phyloP scores from a whole-genome alignment of 2,888 invertebrate species.

The Clanis bilineata region DNA sequence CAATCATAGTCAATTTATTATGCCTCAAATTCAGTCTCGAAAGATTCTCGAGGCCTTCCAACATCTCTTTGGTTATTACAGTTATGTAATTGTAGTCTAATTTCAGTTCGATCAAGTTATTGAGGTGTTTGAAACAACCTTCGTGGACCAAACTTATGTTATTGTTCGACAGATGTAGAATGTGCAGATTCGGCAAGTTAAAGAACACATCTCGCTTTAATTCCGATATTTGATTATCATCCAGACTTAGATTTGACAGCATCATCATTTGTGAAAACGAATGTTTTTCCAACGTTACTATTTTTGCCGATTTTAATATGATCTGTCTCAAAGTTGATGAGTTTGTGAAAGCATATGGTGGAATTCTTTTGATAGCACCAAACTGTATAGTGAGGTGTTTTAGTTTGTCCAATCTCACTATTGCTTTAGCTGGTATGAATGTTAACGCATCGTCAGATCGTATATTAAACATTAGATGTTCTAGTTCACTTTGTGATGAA shows the following conservation, averaged over 20 bases:
- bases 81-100: slow-evolving; percentile 89
- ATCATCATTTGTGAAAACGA: slow-evolving; percentile 89
- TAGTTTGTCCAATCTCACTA: slow-evolving; percentile 86
- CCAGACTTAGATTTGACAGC: slow-evolving; percentile 86
- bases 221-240: slow-evolving; percentile 89
- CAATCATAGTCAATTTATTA: slow-evolving; percentile 89
- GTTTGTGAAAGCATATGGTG: slow-evolving; percentile 89
- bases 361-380: slow-evolving; percentile 87
- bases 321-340: slow-evolving; percentile 87
- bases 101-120: slow-evolving; percentile 89
- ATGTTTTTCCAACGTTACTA: slow-evolving; percentile 84
- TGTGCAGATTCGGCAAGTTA: slow-evolving; percentile 86
- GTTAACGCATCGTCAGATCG: slow-evolving; percentile 86
- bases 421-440: slow-evolving; percentile 87
- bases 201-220: slow-evolving; percentile 88
- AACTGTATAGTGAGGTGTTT: slow-evolving; percentile 87
- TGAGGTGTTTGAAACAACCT: slow-evolving; percentile 89
- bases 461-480: slow-evolving; percentile 87
- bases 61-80: slow-evolving; percentile 88
- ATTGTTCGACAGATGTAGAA: slow-evolving; percentile 92
- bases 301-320: slow-evolving; percentile 86
- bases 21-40: slow-evolving; percentile 87
- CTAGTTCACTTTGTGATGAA: slow-evolving; percentile 86
- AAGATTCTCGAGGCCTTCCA: slow-evolving; percentile 88
- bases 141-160: slow-evolving; percentile 92